These are phyloP conservation scores for Palythoa heliodiscus DNA, from an alignment of 92 coral and sea anemone genomes.

Conservation along the genomic window DNA sequence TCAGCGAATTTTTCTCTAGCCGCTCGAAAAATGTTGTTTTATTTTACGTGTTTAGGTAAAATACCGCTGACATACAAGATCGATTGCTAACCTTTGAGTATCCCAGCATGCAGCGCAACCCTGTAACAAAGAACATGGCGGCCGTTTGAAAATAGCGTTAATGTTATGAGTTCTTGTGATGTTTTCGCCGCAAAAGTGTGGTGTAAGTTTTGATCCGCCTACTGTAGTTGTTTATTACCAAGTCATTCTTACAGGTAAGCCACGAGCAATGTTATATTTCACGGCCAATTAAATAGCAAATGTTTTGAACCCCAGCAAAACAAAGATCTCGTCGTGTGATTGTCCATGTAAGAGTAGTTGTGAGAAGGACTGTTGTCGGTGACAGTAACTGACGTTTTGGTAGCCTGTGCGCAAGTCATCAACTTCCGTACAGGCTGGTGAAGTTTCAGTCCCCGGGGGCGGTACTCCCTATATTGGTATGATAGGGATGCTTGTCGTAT, in stretches of 20 bases:
- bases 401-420: too few species aligned
- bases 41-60: background rate
- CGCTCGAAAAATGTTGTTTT: background rate
- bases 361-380: too few species aligned
- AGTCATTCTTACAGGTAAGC: conserved; percentile 78
- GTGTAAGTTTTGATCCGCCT: conserved; percentile 92
- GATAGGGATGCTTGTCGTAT: too few species aligned
- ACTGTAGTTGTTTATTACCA: conserved; percentile 84
- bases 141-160: background rate
- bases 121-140: background rate
- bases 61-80: conserved; percentile 32
- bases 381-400: too few species aligned
- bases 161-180: conserved; percentile 39
- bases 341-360: too few species aligned
- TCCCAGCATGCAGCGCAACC: conserved; percentile 2
- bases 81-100: background rate
- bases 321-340: too few species aligned
- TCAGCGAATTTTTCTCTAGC: background rate
- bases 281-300: too few species aligned
- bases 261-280: too few species aligned
- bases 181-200: conserved; percentile 93
- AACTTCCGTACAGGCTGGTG: too few species aligned
- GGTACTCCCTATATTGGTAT: too few species aligned
- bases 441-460: too few species aligned
- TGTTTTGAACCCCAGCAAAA: too few species aligned